Evolutionary conservation across 2,113 vertebrate species (phyloP).

Genomic region (Natator depressus): DNA sequence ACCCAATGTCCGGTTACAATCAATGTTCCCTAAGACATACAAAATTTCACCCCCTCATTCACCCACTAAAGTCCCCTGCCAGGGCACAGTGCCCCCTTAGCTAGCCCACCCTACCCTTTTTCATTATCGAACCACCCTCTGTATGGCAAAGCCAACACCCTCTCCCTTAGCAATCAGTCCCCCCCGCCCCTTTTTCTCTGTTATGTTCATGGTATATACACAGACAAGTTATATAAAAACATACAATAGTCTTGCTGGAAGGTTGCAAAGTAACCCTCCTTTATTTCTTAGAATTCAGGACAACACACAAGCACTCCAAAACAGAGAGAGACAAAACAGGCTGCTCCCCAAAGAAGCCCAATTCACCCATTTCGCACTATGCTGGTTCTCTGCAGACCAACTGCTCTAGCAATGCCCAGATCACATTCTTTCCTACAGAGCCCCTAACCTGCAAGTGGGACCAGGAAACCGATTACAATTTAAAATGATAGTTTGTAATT

Average conservation of each 20-base stretch:
- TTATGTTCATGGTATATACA: not conserved
- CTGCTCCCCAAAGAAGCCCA: not conserved
- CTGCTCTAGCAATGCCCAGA: not conserved
- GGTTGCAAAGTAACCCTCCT: not conserved
- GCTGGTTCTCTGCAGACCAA: not conserved
- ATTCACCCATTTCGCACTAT: not conserved
- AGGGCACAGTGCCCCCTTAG: not conserved
- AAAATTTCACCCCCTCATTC: not conserved
- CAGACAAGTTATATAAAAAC: not conserved
- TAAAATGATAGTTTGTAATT: not conserved
- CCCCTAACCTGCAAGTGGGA: not conserved
- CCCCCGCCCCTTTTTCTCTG: accelerated
- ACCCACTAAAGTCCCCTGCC: not conserved
- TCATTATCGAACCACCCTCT: not conserved
- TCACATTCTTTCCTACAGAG: not conserved
- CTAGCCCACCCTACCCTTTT: accelerated
- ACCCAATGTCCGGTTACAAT: not conserved
- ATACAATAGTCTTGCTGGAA: not conserved
- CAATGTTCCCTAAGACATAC: not conserved
- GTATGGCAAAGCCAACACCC: not conserved
- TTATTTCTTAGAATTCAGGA: not conserved
- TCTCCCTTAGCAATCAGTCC: not conserved
- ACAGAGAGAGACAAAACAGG: not conserved
- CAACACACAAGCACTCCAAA: not conserved
- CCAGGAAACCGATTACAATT: not conserved